These are phyloP conservation scores for Calliphora vicina DNA, from an alignment of 1,140 invertebrate genomes.

Conservation along the genomic window DNA sequence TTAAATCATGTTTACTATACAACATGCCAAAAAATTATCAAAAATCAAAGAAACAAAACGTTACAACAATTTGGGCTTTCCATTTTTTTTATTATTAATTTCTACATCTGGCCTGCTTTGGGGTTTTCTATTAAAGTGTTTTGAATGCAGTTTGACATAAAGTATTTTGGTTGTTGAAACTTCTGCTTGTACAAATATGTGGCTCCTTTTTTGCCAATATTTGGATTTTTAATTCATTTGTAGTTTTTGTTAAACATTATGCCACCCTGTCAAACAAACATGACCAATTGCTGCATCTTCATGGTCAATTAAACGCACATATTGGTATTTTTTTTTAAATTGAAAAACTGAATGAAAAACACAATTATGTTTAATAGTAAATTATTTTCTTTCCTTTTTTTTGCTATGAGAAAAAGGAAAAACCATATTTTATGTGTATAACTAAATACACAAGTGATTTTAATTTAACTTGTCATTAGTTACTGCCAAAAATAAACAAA, in stretches of 20 bases:
- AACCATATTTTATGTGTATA: background rate
- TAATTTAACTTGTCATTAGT: constrained; percentile 15
- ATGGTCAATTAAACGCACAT: background rate
- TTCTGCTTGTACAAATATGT: background rate
- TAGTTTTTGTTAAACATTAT: too few species aligned
- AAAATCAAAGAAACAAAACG: too few species aligned
- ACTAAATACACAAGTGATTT: background rate
- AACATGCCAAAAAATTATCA: too few species aligned
- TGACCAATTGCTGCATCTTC: background rate
- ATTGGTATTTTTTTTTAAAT: background rate
- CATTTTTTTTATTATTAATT: too few species aligned
- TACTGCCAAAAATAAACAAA: constrained; percentile 28
- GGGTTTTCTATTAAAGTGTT: background rate
- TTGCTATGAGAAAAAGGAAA: too few species aligned
- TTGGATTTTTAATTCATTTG: background rate
- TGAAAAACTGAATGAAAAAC: background rate
- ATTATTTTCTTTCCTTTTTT: too few species aligned
- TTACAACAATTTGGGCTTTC: too few species aligned
- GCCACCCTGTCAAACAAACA: background rate
- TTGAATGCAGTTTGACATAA: background rate
- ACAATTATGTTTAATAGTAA: background rate
- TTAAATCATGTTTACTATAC: too few species aligned
- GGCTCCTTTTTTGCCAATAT: background rate
- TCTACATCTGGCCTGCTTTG: background rate
- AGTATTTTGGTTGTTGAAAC: background rate